phyloP scores from a whole-genome alignment of 2,888 invertebrate genomes.

The Heliconius hortense region DNA sequence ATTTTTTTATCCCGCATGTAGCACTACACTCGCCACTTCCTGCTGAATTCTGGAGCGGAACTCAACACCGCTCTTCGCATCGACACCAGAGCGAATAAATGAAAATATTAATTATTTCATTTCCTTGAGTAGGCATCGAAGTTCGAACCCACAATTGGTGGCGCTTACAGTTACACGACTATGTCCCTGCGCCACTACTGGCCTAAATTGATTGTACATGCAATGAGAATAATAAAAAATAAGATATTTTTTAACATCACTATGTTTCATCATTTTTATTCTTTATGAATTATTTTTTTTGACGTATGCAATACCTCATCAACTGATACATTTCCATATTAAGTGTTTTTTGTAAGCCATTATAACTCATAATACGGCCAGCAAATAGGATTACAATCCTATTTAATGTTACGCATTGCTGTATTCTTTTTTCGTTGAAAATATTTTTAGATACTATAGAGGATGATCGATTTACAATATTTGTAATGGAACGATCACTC shows the following conservation, averaged over 20 bases:
- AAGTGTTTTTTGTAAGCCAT: not conserved
- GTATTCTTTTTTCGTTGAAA: slow-evolving; percentile 10
- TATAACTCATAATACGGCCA: not conserved
- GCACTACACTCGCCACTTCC: too few relatives aligned
- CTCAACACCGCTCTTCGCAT: too few relatives aligned
- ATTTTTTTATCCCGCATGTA: too few relatives aligned
- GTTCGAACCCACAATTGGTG: too few relatives aligned
- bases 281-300: slow-evolving; percentile 4
- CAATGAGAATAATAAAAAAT: not conserved
- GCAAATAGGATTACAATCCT: not conserved
- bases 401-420: not conserved
- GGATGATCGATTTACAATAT: slow-evolving; percentile 36
- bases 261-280: not conserved
- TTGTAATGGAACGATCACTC: slow-evolving; percentile 36
- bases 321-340: slow-evolving; percentile 1
- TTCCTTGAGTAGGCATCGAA: too few relatives aligned
- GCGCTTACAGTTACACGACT: too few relatives aligned
- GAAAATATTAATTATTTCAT: too few relatives aligned
- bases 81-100: too few relatives aligned
- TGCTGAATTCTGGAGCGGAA: too few relatives aligned
- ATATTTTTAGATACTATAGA: slow-evolving; percentile 25
- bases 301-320: slow-evolving; percentile 2
- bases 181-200: too few relatives aligned
- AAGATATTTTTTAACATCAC: not conserved
- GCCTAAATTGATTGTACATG: not conserved